Evolutionary conservation across 2,797 vertebrate species (phyloP).

Genomic region (Pelobates cultripes): DNA sequence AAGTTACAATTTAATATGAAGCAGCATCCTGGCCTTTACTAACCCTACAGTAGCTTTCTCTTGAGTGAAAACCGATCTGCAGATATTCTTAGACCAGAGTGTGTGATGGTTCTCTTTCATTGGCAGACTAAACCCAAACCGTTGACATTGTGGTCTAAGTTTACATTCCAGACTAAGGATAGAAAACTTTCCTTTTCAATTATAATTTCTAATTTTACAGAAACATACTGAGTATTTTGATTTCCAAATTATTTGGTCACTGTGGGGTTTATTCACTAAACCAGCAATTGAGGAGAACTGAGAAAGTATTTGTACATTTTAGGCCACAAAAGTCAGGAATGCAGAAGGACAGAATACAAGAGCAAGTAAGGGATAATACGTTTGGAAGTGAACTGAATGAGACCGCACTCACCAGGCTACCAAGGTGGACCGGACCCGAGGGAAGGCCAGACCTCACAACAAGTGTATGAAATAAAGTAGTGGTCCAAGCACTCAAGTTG

Average conservation of each 20-base stretch:
- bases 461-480: too few relatives aligned
- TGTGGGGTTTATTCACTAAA: too few relatives aligned
- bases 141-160: constrained; percentile 63
- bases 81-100: constrained; percentile 71
- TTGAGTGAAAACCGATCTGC: constrained; percentile 59
- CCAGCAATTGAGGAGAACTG: too few relatives aligned
- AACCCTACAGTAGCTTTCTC: constrained; percentile 60
- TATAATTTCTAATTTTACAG: constrained; percentile 47
- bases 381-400: too few relatives aligned
- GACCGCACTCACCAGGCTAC: too few relatives aligned
- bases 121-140: constrained; percentile 62
- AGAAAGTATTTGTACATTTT: too few relatives aligned
- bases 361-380: too few relatives aligned
- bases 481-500: too few relatives aligned
- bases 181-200: constrained; percentile 67
- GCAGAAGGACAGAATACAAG: too few relatives aligned
- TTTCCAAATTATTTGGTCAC: background rate
- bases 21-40: constrained; percentile 53
- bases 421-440: too few relatives aligned
- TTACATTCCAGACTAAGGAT: constrained; percentile 69
- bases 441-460: too few relatives aligned
- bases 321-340: too few relatives aligned
- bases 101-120: constrained; percentile 64
- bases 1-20: constrained; percentile 58
- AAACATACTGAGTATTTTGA: background rate